phyloP scores from a whole-genome alignment of 2,888 invertebrate species.

The Harmothoe impar region DNA sequence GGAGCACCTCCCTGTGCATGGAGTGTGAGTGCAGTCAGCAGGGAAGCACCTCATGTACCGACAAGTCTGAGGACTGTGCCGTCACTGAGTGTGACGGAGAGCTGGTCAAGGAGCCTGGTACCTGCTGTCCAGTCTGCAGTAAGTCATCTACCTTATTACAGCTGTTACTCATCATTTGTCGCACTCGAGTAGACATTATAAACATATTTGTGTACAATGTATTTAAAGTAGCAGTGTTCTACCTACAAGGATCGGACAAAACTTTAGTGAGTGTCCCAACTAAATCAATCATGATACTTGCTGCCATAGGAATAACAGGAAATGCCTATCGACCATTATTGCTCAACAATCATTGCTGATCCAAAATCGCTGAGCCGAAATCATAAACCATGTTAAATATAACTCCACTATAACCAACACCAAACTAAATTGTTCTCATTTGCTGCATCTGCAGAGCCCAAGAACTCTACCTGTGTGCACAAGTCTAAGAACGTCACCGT shows the following conservation, averaged over 20 bases:
- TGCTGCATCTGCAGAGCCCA: not conserved
- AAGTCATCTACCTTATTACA: not conserved
- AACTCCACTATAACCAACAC: not conserved
- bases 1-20: not conserved
- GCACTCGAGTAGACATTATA: not conserved
- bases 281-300: not conserved
- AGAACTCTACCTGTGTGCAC: conserved; percentile 4
- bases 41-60: not conserved
- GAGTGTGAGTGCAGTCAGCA: conserved; percentile 43
- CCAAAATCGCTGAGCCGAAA: not conserved
- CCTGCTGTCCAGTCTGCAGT: conserved; percentile 61
- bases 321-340: not conserved
- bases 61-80: conserved; percentile 25
- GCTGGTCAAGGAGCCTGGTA: conserved; percentile 24
- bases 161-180: too few relatives aligned
- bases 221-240: not conserved
- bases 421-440: not conserved
- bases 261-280: not conserved
- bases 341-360: not conserved
- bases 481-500: conserved; percentile 26
- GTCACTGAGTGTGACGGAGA: conserved; percentile 45
- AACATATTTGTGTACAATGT: not conserved
- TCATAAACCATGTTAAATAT: not conserved
- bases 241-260: not conserved
- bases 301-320: not conserved